phyloP scores from a whole-genome alignment of 2,797 vertebrate genomes.

The Ptychadena robeensis region DNA sequence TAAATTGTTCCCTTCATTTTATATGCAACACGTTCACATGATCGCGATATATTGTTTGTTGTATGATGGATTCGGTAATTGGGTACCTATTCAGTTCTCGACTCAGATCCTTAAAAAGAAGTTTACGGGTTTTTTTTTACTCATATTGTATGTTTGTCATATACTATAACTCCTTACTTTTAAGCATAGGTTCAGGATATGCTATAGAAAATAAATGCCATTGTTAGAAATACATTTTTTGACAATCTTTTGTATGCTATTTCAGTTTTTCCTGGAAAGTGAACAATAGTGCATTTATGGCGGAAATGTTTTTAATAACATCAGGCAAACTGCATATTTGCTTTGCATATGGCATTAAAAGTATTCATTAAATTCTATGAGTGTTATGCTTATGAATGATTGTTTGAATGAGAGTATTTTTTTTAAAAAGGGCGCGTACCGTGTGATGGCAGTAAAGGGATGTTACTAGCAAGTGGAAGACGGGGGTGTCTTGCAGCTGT shows the following conservation, averaged over 20 bases:
- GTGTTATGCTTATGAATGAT: neutral
- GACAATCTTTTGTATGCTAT: no score
- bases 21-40: neutral
- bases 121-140: neutral
- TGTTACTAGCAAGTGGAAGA: conserved; percentile 30
- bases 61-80: neutral
- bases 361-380: neutral
- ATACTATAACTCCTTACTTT: no score
- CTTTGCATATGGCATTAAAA: neutral
- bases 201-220: no score
- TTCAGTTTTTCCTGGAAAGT: no score
- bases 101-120: no score
- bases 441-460: neutral
- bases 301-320: neutral
- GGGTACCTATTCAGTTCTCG: neutral
- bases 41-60: neutral
- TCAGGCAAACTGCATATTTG: neutral
- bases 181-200: no score
- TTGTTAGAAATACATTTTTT: no score
- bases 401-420: conserved; percentile 44
- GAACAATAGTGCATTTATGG: neutral
- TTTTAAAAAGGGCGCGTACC: conserved; percentile 44
- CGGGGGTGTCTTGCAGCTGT: conserved; percentile 9
- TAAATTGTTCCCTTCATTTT: no score
- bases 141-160: neutral